These are phyloP conservation scores for Micronisus gabar DNA, from an alignment of 2,113 vertebrate genomes.

Conservation along the genomic window DNA sequence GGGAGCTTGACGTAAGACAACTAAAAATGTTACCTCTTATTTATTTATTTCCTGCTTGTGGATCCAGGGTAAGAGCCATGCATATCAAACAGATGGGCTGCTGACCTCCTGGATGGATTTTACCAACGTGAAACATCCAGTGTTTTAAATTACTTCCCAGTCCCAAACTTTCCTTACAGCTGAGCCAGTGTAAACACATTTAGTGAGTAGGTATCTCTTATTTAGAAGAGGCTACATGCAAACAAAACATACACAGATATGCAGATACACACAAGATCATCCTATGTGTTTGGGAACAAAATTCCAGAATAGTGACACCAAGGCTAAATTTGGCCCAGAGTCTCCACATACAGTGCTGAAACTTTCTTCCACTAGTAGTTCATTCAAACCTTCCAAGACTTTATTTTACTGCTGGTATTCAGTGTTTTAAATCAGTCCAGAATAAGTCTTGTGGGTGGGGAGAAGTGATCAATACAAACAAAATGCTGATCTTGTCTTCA, in stretches of 20 bases:
- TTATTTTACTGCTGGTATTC: not conserved
- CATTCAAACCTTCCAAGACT: not conserved
- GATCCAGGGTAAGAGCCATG: not conserved
- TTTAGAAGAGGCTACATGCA: not conserved
- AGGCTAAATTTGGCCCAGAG: not conserved
- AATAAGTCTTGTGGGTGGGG: not conserved
- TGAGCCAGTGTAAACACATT: not conserved
- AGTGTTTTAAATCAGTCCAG: not conserved
- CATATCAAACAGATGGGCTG: slow-evolving; percentile 17
- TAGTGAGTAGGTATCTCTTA: not conserved
- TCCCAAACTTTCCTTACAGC: not conserved
- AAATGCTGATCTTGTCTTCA: slow-evolving; percentile 55
- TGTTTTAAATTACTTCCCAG: slow-evolving; percentile 52
- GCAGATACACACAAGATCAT: not conserved
- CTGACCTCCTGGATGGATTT: slow-evolving; percentile 49
- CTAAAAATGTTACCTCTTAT: not conserved
- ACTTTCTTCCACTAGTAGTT: not conserved
- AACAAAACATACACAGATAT: not conserved
- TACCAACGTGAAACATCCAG: not conserved
- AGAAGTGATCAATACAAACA: not conserved
- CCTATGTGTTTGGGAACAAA: not conserved
- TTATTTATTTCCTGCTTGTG: slow-evolving; percentile 18
- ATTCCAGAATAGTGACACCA: not conserved
- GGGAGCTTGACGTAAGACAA: not conserved
- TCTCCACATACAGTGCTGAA: not conserved